Conservation (phyloP, 2,113 vertebrate genomes). For the Stercorarius parasiticus region DNA sequence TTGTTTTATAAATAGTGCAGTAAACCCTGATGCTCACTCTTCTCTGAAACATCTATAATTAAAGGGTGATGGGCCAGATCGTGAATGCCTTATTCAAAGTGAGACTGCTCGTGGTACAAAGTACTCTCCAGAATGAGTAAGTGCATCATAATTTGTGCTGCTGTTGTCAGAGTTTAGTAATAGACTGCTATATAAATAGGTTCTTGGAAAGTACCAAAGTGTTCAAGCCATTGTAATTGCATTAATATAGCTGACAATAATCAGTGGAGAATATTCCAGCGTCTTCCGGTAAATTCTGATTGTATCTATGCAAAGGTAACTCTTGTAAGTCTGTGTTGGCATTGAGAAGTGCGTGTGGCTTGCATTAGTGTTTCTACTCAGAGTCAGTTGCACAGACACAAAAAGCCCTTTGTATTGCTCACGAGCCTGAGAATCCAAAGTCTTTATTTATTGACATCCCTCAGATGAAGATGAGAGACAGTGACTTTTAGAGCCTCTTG, state of each 20-base stretch:
- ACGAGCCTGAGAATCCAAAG: neutral
- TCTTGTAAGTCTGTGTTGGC: neutral
- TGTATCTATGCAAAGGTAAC: neutral
- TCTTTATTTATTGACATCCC: neutral
- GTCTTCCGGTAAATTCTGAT: neutral
- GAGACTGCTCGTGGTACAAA: slow-evolving; percentile 3
- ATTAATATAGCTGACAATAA: slow-evolving; percentile 31
- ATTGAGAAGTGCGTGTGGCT: neutral
- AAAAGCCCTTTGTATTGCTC: neutral
- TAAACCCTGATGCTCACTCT: slow-evolving; percentile 26
- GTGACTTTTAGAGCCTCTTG: neutral
- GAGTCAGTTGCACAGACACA: neutral
- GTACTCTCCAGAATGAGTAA: slow-evolving; percentile 54
- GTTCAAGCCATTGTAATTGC: slow-evolving; percentile 38
- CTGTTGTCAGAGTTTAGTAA: slow-evolving; percentile 61
- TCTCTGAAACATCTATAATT: slow-evolving; percentile 60
- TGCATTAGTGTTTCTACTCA: neutral
- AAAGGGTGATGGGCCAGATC: slow-evolving; percentile 52
- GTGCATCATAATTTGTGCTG: slow-evolving; percentile 53
- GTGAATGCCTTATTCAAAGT: slow-evolving; percentile 54
- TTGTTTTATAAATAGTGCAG: slow-evolving; percentile 58
- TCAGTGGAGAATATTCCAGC: neutral
- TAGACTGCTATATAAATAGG: slow-evolving; percentile 55
- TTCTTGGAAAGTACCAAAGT: slow-evolving; percentile 62
- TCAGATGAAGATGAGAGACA: neutral